Evolutionary conservation across 2,113 vertebrate species (phyloP), one percentile per base, ranked within the genome.

Genomic region (Channa argus): DNA sequence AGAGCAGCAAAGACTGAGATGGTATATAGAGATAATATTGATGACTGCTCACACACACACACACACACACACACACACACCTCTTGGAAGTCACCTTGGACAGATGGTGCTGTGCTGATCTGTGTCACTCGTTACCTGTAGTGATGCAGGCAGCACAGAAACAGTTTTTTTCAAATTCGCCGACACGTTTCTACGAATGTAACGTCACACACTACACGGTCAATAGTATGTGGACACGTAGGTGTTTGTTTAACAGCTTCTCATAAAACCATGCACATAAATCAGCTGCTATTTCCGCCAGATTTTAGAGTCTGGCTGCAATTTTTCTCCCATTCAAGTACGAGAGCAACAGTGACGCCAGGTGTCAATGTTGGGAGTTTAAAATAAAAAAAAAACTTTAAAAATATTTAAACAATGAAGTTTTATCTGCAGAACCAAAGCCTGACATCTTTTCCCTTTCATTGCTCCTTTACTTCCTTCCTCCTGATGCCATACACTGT

Each of bases 51-150:
- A 50, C 69, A 11, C 63, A 44, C 10, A 10, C 67, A 60, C 24
- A 24, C 24, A 24, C 24, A 24, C 24, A 24, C 24, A 24, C 24
- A 24, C 24, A 24, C 24, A 24, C 24, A 24, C 70, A 14, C 41
- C 53, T 44, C 71, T 68, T 55, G 43, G 70, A 83, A 80, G 86
- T 90, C 85, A 88, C 83, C 86, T 87, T 92, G 87, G 78, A 82
- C 76, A 80, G 71, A 83, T 72, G 71, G 65, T 50, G 24, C 14
- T 11, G 51, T 70, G 36, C 47, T 63, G 72, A 63, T 65, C 70
- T 11, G 41, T 66, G 51, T 80, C 67, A 45, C 61, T 65, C 56
- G 68, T 61, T 45, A 66, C 74, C 66, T 38, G 46, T 70, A 49
- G 59, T 5, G 0, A 47, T 51, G 14, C 55, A 34, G 55, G 24